phyloP scores from a whole-genome alignment of 1,140 invertebrate species.

The Diachasmimorpha longicaudata region DNA sequence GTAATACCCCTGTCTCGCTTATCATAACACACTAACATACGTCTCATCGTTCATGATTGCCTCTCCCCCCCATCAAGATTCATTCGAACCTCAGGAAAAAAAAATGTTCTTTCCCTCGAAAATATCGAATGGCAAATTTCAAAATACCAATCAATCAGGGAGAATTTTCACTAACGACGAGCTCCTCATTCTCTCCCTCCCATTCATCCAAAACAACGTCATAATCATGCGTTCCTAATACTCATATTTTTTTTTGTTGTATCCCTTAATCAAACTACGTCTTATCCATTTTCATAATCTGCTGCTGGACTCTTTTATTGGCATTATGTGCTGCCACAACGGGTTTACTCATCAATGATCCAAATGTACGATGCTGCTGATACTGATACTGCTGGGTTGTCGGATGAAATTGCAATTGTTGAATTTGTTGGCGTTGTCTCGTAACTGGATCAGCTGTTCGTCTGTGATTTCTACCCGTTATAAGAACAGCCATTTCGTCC shows the following conservation, averaged over 20 bases:
- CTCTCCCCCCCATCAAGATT: not conserved
- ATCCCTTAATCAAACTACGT: constrained; percentile 29
- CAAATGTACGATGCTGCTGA: constrained; percentile 34
- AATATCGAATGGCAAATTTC: no score
- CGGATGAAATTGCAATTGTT: constrained; percentile 31
- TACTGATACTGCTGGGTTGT: constrained; percentile 12
- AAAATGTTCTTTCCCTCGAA: no score
- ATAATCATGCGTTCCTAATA: constrained; percentile 23
- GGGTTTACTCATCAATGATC: constrained; percentile 36
- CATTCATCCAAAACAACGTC: not conserved
- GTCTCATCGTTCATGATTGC: not conserved
- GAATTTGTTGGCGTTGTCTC: constrained; percentile 21
- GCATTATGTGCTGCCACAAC: constrained; percentile 23
- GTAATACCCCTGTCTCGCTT: constrained; percentile 18
- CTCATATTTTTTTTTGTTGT: constrained; percentile 21
- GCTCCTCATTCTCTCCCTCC: constrained; percentile 3
- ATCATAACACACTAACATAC: constrained; percentile 9
- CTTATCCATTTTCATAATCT: constrained; percentile 32
- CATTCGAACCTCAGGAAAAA: no score
- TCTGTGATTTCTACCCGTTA: constrained; percentile 2
- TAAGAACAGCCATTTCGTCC: constrained; percentile 2
- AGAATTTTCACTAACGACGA: not conserved
- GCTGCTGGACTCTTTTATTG: constrained; percentile 34
- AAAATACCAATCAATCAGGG: not conserved
- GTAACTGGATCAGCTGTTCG: not conserved